Base-by-base conservation (phyloP, 2,113 vertebrate species). In the Peromyscus leucopus region DNA sequence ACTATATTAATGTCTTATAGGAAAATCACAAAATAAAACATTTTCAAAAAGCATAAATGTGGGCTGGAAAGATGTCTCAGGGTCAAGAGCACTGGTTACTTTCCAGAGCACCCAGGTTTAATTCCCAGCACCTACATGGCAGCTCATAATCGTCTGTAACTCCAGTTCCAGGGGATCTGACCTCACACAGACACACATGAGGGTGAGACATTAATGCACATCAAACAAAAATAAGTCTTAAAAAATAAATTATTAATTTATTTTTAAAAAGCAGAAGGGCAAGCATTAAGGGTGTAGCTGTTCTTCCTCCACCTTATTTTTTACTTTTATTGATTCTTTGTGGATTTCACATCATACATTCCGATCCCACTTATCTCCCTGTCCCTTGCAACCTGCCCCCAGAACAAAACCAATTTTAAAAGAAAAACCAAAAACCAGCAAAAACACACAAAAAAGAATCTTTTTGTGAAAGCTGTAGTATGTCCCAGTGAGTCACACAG, bases 201-300 rank as follows among this genome's bases (percentile, higher is more conserved):
- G 0, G 69, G 69, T 19, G 16, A n/a, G 10, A 65, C 26, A 65
- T 10, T 26, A 65, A 65, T 28, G 63, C 63, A 65, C 63, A 65
- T 28, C 28, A 65, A 65, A 65, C 10, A 11, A 65, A 65, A 65
- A 65, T 28, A 65, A 65, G 26, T 28, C 24, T 65, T 65, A 65
- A 65, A 28, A 65, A 63, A 55, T 65, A 28, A 65, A 65, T 11
- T 22, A 63, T 5, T 63, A 28, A 65, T 65, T 9, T 11, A 61
- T 61, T 93, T 12, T 80, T 21, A 94, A 86, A 90, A 90, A 82
- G 0, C 71, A 57, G 42, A 79, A 94, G 17, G 94, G 28, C 28
- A 94, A 48, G 39, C 82, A 89, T 95, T 87, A 87, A 93, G 19
- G 0, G n/a, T 92, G 28, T 78, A 12, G 21, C 24, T 80, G 36